These are phyloP conservation scores for Enteromius radiatus DNA, from an alignment of 2,797 vertebrate species.

Conservation along the genomic window DNA sequence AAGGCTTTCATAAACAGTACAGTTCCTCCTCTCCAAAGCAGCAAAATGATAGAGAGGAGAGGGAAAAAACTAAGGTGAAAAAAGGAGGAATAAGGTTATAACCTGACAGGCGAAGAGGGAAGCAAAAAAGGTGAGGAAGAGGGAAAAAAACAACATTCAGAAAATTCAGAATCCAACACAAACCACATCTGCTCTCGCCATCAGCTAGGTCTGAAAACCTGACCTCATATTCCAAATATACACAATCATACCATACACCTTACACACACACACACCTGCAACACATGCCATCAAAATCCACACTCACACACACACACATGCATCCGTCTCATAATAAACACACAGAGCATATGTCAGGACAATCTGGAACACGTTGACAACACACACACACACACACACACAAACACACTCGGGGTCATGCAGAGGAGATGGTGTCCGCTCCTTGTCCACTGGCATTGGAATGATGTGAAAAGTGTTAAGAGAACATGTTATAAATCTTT, in stretches of 20 bases:
- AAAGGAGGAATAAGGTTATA: slow-evolving; percentile 56
- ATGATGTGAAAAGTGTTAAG: not conserved
- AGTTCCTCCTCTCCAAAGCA: slow-evolving; percentile 75
- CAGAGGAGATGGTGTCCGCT: slow-evolving; percentile 22
- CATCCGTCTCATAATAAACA: slow-evolving; percentile 51
- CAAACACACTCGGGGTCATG: slow-evolving; percentile 33
- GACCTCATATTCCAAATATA: slow-evolving; percentile 68
- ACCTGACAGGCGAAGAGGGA: slow-evolving; percentile 48
- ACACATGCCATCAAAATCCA: slow-evolving; percentile 46
- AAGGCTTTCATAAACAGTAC: slow-evolving; percentile 82
- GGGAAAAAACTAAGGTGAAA: slow-evolving; percentile 65
- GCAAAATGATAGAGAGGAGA: slow-evolving; percentile 67
- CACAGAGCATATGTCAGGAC: slow-evolving; percentile 34
- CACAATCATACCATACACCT: slow-evolving; percentile 64
- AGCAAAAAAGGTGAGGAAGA: slow-evolving; percentile 51
- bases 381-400: slow-evolving; percentile 21
- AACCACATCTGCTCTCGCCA: slow-evolving; percentile 80
- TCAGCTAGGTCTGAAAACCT: slow-evolving; percentile 65
- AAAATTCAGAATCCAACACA: slow-evolving; percentile 72
- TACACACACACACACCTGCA: slow-evolving; percentile 56
- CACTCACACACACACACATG: slow-evolving; percentile 29
- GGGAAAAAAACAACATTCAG: slow-evolving; percentile 65
- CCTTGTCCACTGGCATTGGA: not conserved
- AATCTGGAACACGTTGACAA: slow-evolving; percentile 42
- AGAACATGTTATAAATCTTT: not conserved